phyloP scores from a whole-genome alignment of 1,140 invertebrate species.

The Ephestia elutella region DNA sequence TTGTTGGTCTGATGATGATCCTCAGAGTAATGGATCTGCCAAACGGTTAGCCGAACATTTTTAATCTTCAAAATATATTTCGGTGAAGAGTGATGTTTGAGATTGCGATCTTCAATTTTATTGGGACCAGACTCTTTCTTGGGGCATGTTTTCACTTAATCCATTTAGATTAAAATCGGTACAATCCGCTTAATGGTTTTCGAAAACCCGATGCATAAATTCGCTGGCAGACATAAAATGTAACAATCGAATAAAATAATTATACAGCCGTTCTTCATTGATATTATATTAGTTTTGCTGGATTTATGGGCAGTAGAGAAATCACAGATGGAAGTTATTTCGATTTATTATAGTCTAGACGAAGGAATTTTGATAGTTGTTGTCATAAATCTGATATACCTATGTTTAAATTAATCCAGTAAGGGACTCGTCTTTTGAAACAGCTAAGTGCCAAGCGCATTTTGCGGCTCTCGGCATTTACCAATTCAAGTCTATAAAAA shows the following conservation, averaged over 20 bases:
- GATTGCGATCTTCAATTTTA: constrained; percentile 39
- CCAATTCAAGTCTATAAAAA: too few species aligned
- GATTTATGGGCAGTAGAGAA: not conserved
- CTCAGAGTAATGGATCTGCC: not conserved
- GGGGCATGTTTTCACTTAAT: constrained; percentile 41
- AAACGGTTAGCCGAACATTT: not conserved
- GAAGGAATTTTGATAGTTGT: too few species aligned
- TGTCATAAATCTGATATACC: too few species aligned
- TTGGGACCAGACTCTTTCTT: constrained; percentile 23
- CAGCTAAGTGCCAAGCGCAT: too few species aligned
- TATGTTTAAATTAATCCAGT: too few species aligned
- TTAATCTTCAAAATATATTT: constrained; percentile 4
- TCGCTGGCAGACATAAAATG: not conserved
- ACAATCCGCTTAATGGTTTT: constrained; percentile 33
- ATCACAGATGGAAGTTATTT: not conserved
- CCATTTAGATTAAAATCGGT: constrained; percentile 46
- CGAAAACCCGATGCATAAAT: constrained; percentile 23
- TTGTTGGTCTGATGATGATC: not conserved
- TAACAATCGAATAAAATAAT: constrained; percentile 1
- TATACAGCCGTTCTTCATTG: not conserved
- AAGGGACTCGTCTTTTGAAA: too few species aligned
- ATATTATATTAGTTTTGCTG: not conserved
- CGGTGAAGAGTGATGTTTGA: constrained; percentile 18
- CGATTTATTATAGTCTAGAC: not conserved
- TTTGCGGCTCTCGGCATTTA: too few species aligned